Base-by-base conservation (phyloP, 2,888 invertebrate species). In the Mactromeris polynyma region DNA sequence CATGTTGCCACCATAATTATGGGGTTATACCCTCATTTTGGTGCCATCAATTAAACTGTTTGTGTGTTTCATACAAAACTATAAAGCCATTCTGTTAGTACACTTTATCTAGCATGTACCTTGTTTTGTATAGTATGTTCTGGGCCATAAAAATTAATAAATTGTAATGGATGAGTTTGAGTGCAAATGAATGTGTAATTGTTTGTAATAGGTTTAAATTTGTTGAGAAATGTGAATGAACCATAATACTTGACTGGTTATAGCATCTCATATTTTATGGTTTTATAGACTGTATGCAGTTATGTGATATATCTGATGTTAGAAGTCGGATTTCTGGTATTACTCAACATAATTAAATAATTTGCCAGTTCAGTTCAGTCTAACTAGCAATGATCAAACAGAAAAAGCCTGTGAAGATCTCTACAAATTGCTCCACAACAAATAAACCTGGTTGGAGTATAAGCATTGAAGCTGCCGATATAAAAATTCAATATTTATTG, bases 401-500 rank as follows among this genome's bases (percentile, higher is more conserved):
- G 21, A 36, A 19, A 33, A 42, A 42, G 1, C 26, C 42, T 40
- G 79, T 40, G 19, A 79, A 79, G 79, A 36, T 42, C 21, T 40
- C 38, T 21, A 79, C 42, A 79, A 38, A 40, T 79, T 73, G 26
- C 33, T 33, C 26, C 73, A 33, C 36, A 79, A 79, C 42, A n/a
- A 40, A 79, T 46, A 42, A 79, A 79, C 26, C 26, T 40, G 21
- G 79, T n/a, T 79, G 11, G 19, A 73, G 17, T 33, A 17, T 73
- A 73, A 33, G 73, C 73, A 73, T 7, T 73, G 19, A 73, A 36
- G 19, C 40, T 42, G 42, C 26, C 40, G 69, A n/a, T 77, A 87
- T 87, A 79, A 87, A 87, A 80, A 86, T 77, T 81, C 80, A 69
- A 80, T 83, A 83, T 87, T 87, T 87, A 87, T 87, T 51, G 83